A percentile compares a stretch with the other conserved stretches of the same genome.
Evolutionary conservation across 2,797 vertebrate species (phyloP).

Genomic region (Pteronotus mesoamericanus): DNA sequence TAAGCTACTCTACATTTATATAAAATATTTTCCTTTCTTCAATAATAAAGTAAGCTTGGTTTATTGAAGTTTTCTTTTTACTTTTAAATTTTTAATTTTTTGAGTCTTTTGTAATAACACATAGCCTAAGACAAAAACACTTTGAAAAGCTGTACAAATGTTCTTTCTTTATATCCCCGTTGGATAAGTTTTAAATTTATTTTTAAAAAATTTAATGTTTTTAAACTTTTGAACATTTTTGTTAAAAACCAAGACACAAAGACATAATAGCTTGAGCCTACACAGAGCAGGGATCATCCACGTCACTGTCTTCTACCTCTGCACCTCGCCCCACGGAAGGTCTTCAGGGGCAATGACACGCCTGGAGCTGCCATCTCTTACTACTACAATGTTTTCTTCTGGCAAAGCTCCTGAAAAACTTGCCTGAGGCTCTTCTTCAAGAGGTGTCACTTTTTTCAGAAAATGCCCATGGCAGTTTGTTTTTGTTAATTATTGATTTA

Average conservation of each 20-base stretch:
- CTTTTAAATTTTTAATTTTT: background rate
- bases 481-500: background rate
- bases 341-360: background rate
- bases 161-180: background rate
- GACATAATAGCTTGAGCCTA: background rate
- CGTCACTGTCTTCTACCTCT: too few species aligned
- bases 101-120: background rate
- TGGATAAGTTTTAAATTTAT: background rate
- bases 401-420: background rate
- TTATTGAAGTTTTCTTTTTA: background rate
- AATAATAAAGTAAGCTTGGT: background rate
- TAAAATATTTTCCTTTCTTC: background rate
- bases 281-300: background rate
- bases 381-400: background rate
- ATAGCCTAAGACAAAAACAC: background rate
- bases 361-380: background rate
- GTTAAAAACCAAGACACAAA: background rate
- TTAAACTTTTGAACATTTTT: background rate
- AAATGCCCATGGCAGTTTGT: background rate
- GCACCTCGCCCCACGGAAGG: background rate
- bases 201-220: background rate
- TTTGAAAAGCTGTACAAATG: background rate
- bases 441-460: background rate
- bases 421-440: background rate
- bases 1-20: background rate